phyloP scores from a whole-genome alignment of 2,888 invertebrate genomes.

The Prosopocoilus inquinatus region DNA sequence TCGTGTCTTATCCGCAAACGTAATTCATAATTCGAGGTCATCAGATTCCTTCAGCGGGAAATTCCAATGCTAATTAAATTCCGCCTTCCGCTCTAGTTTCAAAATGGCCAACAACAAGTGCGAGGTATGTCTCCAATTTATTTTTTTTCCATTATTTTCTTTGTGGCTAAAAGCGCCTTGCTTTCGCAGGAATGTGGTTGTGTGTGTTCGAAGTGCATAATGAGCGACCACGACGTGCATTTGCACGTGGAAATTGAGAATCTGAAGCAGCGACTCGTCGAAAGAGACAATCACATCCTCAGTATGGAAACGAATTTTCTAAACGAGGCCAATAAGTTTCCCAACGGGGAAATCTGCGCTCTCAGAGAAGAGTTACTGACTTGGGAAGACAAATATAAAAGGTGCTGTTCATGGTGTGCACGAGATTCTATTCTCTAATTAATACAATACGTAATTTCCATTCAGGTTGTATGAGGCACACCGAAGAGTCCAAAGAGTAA shows the following conservation, averaged over 20 bases:
- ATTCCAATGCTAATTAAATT: neutral
- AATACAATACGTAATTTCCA: neutral
- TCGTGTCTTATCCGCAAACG: neutral
- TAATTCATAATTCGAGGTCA: neutral
- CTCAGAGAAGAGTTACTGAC: conserved; percentile 80
- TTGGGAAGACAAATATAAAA: conserved; percentile 92
- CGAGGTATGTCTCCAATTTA: conserved; percentile 8
- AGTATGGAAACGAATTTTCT: conserved; percentile 85
- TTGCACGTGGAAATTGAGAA: conserved; percentile 85
- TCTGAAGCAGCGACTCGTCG: conserved; percentile 76
- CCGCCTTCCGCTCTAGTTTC: neutral
- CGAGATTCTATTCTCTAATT: neutral
- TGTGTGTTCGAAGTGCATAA: conserved; percentile 55
- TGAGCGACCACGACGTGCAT: conserved; percentile 59
- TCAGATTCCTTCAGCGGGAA: too few relatives aligned
- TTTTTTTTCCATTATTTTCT: neutral
- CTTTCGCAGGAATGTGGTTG: conserved; percentile 60
- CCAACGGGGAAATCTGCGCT: conserved; percentile 71
- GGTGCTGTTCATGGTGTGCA: conserved; percentile 49
- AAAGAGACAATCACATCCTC: conserved; percentile 79
- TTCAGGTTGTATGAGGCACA: conserved; percentile 87
- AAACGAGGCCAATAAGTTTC: conserved; percentile 58
- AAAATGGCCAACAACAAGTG: conserved; percentile 18
- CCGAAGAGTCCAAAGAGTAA: conserved; percentile 89
- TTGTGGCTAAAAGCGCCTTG: neutral